Evolutionary conservation across 1,140 invertebrate genomes (phyloP), one percentile per base, ranked within the genome.

Genomic region (Drosophila nigromelanica): DNA sequence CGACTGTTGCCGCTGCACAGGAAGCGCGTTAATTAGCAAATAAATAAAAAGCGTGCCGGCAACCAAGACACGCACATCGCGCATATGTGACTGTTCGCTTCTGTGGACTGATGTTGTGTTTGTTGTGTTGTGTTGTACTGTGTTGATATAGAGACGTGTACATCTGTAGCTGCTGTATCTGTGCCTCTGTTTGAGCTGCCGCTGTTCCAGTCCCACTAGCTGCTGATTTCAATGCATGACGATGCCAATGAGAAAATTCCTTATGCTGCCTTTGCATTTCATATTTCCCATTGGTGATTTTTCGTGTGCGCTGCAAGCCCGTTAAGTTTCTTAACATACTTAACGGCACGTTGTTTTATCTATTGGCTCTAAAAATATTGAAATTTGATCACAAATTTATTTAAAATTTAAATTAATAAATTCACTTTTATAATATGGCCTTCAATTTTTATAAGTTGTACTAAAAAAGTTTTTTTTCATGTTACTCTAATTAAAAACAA

Each of bases 21-120:
- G 73, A 83, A 76, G 55, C 67, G 68, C 78, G 77, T 78, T 83
- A 83, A 83, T 83, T 83, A 83, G 80, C 80, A 83, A 83, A 83
- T 83, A 83, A 73, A 78, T 78, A 82, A 76, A 83, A 76, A 79
- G 58, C 66, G 76, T 82, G 72, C 72, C 75, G 33, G 73, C 55
- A 73, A 76, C 56, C 66, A 74, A 55, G 58, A 70, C 64, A 83
- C 76, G 71, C 80, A 78, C 80, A 48, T 42, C 39, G 47, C 39
- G 48, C 63, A 59, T 52, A 54, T 72, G 62, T 43, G 51, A 45
- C 8, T 55, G 35, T 50, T 43, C 47, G 7, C 63, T 11, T 39
- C 1, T 58, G 8, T 58, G 8, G 21, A 24, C 21, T 24, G 2
- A 2, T 24, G 21, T 24, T 50, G 11, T 59, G 15, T n/a, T n/a